Base-by-base conservation (phyloP, 2,888 invertebrate genomes). In the Epistrophe eligans region DNA sequence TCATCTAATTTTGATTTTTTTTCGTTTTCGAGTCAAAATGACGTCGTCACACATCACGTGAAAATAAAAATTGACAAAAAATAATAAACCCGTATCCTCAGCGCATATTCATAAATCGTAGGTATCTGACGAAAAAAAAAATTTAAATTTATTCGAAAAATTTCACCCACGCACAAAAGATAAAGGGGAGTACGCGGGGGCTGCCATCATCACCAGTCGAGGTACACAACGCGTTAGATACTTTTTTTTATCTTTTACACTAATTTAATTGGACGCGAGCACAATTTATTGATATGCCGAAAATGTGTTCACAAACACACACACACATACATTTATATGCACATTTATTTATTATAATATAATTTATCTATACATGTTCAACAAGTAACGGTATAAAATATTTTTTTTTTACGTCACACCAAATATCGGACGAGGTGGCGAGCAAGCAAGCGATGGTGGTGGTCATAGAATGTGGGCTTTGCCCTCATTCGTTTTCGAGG, bases 11-110 rank as follows among this genome's bases (percentile, higher is more conserved):
- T 87, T 87, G 57, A 87, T 79, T 82, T 82, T 87, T 43, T 62
- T 87, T 79, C 82, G 74, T 40, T 82, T 83, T 71, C 83, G 82
- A 40, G 62, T 64, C 72, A 71, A 76, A 71, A 79, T 87, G 83
- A 87, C 83, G 87, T 79, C 83, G 83, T 83, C 67, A 32, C 83
- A 83, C 87, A 87, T 87, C 87, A 83, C 87, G 87, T 79, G 83
- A 71, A 72, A 52, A 60, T 38, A 48, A 71, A 62, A 48, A 45
- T 43, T 13, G 43, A 62, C 62, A 38, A 40, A 24, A 24, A 40
- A 17, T 24, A 32, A 24, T 24, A 24, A 24, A 24, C 15, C 40
- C 62, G 50, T 67, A 40, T 64, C 17, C n/a, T 28, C 38, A 7
- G 38, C 50, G n/a, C 67, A 19, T 52, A 79, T n/a, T n/a, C n/a